Evolutionary conservation across 1,140 invertebrate species (phyloP), one percentile per base, ranked within the genome.

Genomic region (Drosophila lacteicornis): DNA sequence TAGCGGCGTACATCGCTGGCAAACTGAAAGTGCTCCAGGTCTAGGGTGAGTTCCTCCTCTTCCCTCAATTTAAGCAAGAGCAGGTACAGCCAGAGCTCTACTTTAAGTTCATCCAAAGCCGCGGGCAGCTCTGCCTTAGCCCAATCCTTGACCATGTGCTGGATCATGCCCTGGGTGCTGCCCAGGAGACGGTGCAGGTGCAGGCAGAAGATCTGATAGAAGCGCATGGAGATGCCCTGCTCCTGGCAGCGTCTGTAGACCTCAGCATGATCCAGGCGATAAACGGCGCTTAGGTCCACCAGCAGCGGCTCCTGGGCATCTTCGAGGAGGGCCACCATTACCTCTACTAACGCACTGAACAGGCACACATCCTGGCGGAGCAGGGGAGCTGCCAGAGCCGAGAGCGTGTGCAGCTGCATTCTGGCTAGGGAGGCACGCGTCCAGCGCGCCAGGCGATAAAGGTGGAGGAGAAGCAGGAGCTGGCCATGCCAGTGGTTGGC

Each of bases 351-450:
- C 0, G 84, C 62, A 6, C 62, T 69, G 12, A 94, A 93, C 4
- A 97, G 92, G 74, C 97, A 87, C 0, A 71, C 62, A 13, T 75
- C 60, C 1, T 38, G 15, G 3, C 27, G 9, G 1, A 62, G 66
- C 0, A 82, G 15, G 1, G 25, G 11, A 1, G 45, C 4, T 0
- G 79, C 62, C 22, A 50, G 4, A 0, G 19, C 3, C 3, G 83
- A 8, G 2, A 85, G 33, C 0, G 55, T 68, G 17, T 66, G 51
- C 11, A 85, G 9, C 40, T 65, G 53, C 13, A 50, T 27, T 0
- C 50, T 12, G 22, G 57, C 36, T 19, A 85, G 7, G 3, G 38
- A 2, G 0, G 58, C 45, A 0, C 56, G n/a, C 12, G 46, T 43
- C 75, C 82, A 85, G 45, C 58, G 57, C 1, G 63, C 19, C 13